Evolutionary conservation across 1,140 invertebrate genomes (phyloP).

Genomic region (Lethrus apterus): DNA sequence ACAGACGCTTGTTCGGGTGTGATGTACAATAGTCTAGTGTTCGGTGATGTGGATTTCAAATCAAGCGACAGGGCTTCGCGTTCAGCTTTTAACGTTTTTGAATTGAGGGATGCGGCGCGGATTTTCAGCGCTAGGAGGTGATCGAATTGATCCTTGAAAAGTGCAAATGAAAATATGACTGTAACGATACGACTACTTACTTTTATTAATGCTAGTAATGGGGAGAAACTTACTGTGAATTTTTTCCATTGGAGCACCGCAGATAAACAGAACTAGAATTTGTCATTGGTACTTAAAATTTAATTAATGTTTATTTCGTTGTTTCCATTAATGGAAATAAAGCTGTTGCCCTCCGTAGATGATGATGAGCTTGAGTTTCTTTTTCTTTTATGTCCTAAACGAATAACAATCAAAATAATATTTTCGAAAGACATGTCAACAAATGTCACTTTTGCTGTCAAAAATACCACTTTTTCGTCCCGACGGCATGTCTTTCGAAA

Average conservation of each 20-base stretch:
- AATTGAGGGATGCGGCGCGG: slow-evolving; percentile 78
- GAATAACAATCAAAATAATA: no score
- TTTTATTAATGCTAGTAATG: slow-evolving; percentile 81
- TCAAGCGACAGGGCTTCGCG: slow-evolving; percentile 67
- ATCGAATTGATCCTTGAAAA: slow-evolving; percentile 66
- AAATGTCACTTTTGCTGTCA: no score
- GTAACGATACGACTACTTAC: slow-evolving; percentile 24
- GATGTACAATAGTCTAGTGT: slow-evolving; percentile 71
- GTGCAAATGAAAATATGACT: slow-evolving; percentile 16
- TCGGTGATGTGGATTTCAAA: slow-evolving; percentile 58
- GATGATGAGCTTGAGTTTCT: no score
- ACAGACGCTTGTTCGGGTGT: slow-evolving; percentile 88
- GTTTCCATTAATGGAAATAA: no score
- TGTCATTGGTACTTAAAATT: no score
- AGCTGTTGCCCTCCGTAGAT: no score
- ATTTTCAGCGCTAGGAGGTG: slow-evolving; percentile 63
- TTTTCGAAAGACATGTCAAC: no score
- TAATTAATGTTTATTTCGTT: no score
- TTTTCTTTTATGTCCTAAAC: no score
- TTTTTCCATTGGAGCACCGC: slow-evolving; percentile 66
- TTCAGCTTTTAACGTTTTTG: slow-evolving; percentile 69
- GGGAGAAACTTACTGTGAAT: slow-evolving; percentile 84
- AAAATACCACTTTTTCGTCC: no score
- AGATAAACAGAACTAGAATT: no score
- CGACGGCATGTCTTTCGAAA: no score